Conservation (phyloP, 30 jellyfish, hydroid and myxozoan species). For the Morbakka virulenta region DNA sequence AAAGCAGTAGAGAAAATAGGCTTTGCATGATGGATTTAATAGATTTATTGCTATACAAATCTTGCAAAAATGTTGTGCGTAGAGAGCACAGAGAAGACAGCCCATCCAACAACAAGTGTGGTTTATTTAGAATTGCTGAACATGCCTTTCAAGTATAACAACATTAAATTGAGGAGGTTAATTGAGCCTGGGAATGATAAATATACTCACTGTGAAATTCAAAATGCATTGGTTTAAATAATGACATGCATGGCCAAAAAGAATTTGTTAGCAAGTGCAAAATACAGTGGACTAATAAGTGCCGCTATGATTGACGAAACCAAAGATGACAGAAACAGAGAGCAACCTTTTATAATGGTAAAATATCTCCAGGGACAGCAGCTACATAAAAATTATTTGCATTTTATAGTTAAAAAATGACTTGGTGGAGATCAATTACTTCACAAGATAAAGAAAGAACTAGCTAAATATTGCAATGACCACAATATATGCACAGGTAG, state of each 20-base stretch:
- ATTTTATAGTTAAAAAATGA: too few species aligned
- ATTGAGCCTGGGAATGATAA: not conserved
- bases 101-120: not conserved
- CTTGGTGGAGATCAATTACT: too few species aligned
- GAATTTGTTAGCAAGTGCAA: not conserved
- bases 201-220: not conserved
- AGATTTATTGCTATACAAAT: not conserved
- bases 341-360: not conserved
- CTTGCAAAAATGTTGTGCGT: not conserved
- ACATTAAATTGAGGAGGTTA: not conserved
- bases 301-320: not conserved
- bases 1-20: not conserved
- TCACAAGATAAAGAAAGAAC: too few species aligned
- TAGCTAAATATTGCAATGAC: too few species aligned
- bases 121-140: not conserved
- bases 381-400: not conserved
- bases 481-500: too few species aligned
- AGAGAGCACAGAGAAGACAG: not conserved
- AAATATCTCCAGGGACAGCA: not conserved
- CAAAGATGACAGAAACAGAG: not conserved
- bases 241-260: not conserved
- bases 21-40: not conserved
- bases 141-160: not conserved
- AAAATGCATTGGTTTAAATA: not conserved
- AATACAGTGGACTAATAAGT: not conserved